Evolutionary conservation across 2,113 vertebrate genomes (phyloP).

Genomic region (Macrotis lagotis): DNA sequence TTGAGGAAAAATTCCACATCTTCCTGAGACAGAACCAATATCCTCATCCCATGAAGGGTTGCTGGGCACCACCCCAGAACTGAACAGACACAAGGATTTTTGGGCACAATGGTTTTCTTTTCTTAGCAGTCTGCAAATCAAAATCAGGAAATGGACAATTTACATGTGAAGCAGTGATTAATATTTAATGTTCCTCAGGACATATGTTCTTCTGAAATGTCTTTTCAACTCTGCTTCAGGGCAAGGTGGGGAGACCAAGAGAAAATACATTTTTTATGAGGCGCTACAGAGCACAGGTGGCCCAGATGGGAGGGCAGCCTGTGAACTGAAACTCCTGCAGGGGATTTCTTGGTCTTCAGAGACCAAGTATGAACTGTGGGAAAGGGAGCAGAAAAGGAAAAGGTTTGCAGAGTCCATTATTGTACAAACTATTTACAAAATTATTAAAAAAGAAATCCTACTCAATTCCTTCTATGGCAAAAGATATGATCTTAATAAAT

Average conservation of each 20-base stretch:
- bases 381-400: slow-evolving; percentile 22
- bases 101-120: background rate
- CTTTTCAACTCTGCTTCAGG: slow-evolving; percentile 58
- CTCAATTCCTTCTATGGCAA: background rate
- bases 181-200: slow-evolving; percentile 61
- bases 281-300: slow-evolving; percentile 14
- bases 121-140: slow-evolving; percentile 13
- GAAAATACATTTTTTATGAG: slow-evolving; percentile 75
- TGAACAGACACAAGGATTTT: slow-evolving; percentile 14
- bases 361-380: slow-evolving; percentile 35
- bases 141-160: slow-evolving; percentile 64
- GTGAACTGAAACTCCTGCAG: background rate
- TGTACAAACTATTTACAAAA: background rate
- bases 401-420: background rate
- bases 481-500: background rate
- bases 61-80: background rate
- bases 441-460: background rate
- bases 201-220: slow-evolving; percentile 44
- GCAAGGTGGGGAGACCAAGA: background rate
- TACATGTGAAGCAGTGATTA: slow-evolving; percentile 66
- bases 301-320: background rate
- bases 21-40: background rate
- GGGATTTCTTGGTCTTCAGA: slow-evolving; percentile 29
- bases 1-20: background rate
- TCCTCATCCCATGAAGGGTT: background rate